Base-by-base conservation (phyloP, 2,113 vertebrate genomes). In the Chaetorhynchus papuensis region DNA sequence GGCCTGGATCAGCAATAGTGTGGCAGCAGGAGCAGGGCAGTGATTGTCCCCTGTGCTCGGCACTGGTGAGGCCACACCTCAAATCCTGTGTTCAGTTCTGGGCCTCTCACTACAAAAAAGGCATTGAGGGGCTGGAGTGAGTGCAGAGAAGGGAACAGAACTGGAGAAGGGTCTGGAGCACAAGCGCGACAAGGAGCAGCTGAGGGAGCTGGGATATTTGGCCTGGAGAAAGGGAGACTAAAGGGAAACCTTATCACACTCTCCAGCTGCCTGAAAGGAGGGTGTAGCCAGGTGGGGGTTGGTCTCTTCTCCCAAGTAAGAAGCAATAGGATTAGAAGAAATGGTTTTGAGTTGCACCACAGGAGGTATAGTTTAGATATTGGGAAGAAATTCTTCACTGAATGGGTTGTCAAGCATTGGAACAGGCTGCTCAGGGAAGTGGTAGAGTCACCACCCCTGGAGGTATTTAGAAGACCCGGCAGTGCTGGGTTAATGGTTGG, bases 21-120 rank as follows among this genome's bases (percentile, higher is more conserved):
- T 33, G 41, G 19, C 68, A 61, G 39, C 31, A 80, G 60, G 22
- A 33, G 1, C 54, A 54, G 68, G 54, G 45, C 41, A 86, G 47
- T 1, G 60, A 74, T 21, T 86, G 41, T 35, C 26, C 18, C 11
- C 18, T 86, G 60, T 47, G 0, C 30, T 60, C 0, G 0, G 3
- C 66, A 15, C 59, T 74, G 53, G 7, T 37, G 53, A 86, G 41
- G 22, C 15, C 27, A 24, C 60, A 49, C 3, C 45, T 74, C 5
- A 8, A 60, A 61, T 80, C 13, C 53, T 54, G 31, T 45, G n/a
- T 28, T 5, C 47, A 49, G n/a, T 86, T 74, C 3, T 42, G 54
- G 31, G 18, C 3, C 5, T 0, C 31, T 80, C n/a, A 28, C 3
- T 49, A 0, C 15, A 61, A 23, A 22, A 37, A 20, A 28, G 19